Percentiles rank a stretch among this genome's conserved stretches.
Evolutionary conservation across 2,113 vertebrate genomes (phyloP).

Genomic region (Emydocephalus ijimae): DNA sequence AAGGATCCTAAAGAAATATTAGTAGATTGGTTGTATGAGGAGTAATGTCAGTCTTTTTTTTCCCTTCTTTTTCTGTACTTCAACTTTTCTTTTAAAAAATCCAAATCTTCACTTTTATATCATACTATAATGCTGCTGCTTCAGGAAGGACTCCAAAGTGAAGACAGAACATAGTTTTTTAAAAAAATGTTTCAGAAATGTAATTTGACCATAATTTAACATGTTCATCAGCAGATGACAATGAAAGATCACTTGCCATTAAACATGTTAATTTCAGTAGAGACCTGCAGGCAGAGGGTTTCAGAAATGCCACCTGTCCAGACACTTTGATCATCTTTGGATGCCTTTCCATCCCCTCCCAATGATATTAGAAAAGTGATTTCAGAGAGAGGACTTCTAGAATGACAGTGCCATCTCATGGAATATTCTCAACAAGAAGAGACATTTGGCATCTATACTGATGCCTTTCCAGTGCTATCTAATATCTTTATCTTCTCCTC

Average conservation of each 20-base stretch:
- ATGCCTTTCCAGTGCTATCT: background rate
- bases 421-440: background rate
- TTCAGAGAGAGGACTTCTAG: background rate
- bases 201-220: background rate
- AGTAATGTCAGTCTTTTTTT: background rate
- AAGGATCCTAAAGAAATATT: constrained; percentile 18
- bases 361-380: background rate
- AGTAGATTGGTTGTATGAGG: constrained; percentile 21
- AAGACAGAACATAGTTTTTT: background rate
- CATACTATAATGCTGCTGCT: background rate
- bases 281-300: background rate
- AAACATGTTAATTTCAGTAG: background rate
- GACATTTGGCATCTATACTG: background rate
- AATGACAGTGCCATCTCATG: background rate
- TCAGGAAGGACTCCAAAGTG: background rate
- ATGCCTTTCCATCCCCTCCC: background rate
- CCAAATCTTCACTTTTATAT: background rate
- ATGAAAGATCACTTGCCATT: background rate
- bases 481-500: background rate
- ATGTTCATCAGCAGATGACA: background rate
- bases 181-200: background rate
- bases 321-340: background rate
- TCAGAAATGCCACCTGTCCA: background rate
- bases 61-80: background rate
- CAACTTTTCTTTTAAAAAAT: background rate